Conservation (phyloP, 2,888 invertebrate species). For the Norana najaformis region DNA sequence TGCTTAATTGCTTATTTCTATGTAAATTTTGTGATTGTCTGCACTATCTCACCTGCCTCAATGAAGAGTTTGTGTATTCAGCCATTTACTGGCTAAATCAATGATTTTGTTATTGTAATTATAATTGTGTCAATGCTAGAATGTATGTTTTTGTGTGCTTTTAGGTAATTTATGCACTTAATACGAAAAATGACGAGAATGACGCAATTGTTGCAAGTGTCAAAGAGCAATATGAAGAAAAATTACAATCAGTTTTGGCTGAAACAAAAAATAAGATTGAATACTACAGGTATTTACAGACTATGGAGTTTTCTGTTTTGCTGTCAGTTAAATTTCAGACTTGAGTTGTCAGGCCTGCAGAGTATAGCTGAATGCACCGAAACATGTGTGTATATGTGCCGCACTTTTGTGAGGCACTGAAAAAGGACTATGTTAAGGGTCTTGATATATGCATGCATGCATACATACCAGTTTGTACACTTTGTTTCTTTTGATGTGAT, state of each 20-base stretch:
- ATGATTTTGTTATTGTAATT: not conserved
- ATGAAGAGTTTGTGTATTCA: not conserved
- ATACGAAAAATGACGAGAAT: constrained; percentile 63
- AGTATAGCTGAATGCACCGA: too few relatives aligned
- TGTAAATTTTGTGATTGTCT: not conserved
- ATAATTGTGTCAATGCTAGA: not conserved
- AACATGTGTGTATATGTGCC: too few relatives aligned
- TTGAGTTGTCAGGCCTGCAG: not conserved
- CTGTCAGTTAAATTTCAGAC: not conserved
- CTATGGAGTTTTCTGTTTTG: not conserved
- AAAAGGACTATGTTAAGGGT: too few relatives aligned
- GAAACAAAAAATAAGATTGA: constrained; percentile 57
- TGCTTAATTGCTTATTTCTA: too few relatives aligned
- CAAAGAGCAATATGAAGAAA: constrained; percentile 59
- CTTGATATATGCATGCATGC: too few relatives aligned
- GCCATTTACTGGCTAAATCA: not conserved
- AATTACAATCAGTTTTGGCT: constrained; percentile 56
- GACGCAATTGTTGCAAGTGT: constrained; percentile 56
- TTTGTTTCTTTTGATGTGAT: not conserved
- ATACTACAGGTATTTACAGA: constrained; percentile 45
- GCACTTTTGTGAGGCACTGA: too few relatives aligned
- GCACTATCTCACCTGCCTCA: not conserved
- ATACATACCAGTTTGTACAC: not conserved
- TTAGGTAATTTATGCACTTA: constrained; percentile 62
- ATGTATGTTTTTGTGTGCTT: constrained; percentile 32